Evolutionary conservation across 1,140 invertebrate species (phyloP).

Genomic region (Aphelenchoides fujianensis): DNA sequence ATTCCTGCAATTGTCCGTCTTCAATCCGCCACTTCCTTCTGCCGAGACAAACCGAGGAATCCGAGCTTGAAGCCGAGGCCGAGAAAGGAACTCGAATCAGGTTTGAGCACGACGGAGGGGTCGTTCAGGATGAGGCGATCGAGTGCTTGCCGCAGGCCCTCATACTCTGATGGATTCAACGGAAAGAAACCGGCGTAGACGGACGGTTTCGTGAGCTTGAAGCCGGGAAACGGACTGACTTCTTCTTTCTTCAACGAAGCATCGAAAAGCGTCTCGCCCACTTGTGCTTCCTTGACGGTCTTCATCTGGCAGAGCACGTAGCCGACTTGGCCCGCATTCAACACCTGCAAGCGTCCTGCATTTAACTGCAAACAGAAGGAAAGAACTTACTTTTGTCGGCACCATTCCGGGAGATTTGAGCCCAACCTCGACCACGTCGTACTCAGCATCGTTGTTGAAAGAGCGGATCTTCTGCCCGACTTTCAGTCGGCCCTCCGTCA

Average conservation of each 20-base stretch:
- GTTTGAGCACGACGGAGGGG: conserved; percentile 75
- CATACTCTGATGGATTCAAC: conserved; percentile 79
- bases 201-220: conserved; percentile 77
- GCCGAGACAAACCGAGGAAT: conserved; percentile 31
- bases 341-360: conserved; percentile 28
- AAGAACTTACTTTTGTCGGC: conserved; percentile 65
- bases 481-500: conserved; percentile 63
- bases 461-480: conserved; percentile 68
- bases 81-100: conserved; percentile 82
- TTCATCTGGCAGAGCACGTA: conserved; percentile 78
- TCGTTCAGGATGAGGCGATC: conserved; percentile 90
- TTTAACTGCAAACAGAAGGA: conserved; percentile 18
- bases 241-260: conserved; percentile 60
- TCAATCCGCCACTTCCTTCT: neutral
- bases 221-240: conserved; percentile 70
- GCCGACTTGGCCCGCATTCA: conserved; percentile 76
- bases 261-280: conserved; percentile 80
- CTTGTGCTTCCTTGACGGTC: conserved; percentile 73
- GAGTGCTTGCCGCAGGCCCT: conserved; percentile 72
- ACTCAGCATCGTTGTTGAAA: conserved; percentile 70
- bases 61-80: conserved; percentile 69
- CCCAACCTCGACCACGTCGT: conserved; percentile 77
- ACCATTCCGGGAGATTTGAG: conserved; percentile 77
- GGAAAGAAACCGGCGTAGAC: conserved; percentile 91
- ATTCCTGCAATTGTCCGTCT: conserved; percentile 82